Base-by-base conservation (phyloP, 2,113 vertebrate genomes). In the Lasiurus borealis region DNA sequence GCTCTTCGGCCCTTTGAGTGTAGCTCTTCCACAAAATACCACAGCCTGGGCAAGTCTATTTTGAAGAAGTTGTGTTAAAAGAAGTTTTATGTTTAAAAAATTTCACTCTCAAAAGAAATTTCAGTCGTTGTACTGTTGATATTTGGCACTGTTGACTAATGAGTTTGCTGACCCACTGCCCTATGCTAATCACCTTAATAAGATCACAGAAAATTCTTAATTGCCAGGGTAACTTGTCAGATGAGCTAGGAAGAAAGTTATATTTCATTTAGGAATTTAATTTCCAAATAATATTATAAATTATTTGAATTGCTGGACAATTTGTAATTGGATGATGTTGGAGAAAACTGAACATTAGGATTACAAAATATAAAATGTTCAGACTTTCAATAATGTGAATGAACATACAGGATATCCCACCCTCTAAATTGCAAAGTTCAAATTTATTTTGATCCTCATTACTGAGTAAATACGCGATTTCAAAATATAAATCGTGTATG, bases 221-320 rank as follows among this genome's bases (percentile, higher is more conserved):
- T 5, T 52, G 16, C 19, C 36, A 84, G 34, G 8, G 8, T 52
- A 93, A 69, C 59, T 66, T 76, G 34, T 86, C 19, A 78, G 36
- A 93, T 59, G 31, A 92, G 44, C 23, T 66, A 73, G 71, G 11
- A 66, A 87, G 40, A 91, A 91, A 10, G 36, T 4, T 19, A 64
- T 54, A 85, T 59, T 40, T 81, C 71, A 83, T 36, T 85, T 57
- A 92, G 34, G 76, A 85, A 90, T 57, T 25, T 76, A 62, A 85
- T 85, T 81, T 69, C 34, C 6, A 52, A 72, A 16, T 87, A 96
- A 92, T 29, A 85, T 57, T 72, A 31, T 46, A 90, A 88, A 80
- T 31, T 48, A 62, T 78, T 18, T 36, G 59, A 94, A 19, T 31
- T 86, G 48, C 1, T 59, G 8, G 14, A 6, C 10, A 89, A 76